phyloP scores from a whole-genome alignment of 2,797 vertebrate species.

The Brotogeris chrysoptera region DNA sequence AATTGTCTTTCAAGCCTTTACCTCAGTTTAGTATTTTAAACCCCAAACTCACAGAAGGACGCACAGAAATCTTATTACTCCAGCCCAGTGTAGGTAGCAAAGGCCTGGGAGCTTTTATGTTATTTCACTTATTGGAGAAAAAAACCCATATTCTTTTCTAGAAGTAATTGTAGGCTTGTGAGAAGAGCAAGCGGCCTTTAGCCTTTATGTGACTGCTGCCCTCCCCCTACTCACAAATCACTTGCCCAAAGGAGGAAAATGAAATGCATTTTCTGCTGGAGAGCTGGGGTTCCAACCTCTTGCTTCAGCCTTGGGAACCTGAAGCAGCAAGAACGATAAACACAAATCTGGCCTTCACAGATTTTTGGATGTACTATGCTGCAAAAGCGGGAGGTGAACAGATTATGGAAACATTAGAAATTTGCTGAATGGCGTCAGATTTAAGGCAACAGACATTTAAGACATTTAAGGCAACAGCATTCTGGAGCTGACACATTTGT shows the following conservation, averaged over 20 bases:
- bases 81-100: neutral
- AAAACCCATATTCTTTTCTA: neutral
- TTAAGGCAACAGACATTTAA: neutral
- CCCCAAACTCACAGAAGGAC: neutral
- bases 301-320: neutral
- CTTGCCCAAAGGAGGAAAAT: neutral
- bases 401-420: neutral
- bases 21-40: neutral
- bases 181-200: neutral
- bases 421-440: neutral
- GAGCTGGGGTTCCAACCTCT: neutral
- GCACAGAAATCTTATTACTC: neutral
- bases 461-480: too few relatives aligned
- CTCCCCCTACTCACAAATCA: neutral
- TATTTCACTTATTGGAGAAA: neutral
- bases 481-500: neutral
- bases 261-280: neutral
- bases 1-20: neutral
- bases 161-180: neutral
- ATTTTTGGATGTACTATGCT: neutral
- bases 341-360: neutral
- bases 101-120: neutral
- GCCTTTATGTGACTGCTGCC: neutral
- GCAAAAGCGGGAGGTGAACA: neutral
- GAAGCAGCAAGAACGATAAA: neutral